Evolutionary conservation across 2,113 vertebrate species (phyloP), one percentile per base, ranked within the genome.

Genomic region (Sigmodon hispidus): DNA sequence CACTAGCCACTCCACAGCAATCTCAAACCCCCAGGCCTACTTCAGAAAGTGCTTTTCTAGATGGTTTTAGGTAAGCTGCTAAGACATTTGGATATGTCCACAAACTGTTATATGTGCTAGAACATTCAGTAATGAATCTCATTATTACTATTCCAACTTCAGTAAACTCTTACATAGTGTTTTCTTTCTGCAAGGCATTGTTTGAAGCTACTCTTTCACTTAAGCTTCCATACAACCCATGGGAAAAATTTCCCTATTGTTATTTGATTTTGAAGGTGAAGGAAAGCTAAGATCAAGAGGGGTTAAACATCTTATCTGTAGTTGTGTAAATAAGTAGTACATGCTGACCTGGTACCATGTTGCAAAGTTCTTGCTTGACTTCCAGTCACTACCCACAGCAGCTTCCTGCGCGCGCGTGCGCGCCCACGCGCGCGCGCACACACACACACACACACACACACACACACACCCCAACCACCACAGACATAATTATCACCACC

Each of bases 51-150:
- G 48, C 61, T 67, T 67, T 69, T 11, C 70, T 69, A 21, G 16
- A 16, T 48, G 19, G 5, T 13, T 81, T 55, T 2, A 4, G 57
- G 40, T 52, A 4, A 59, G 17, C 10, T 0, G 13, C 16, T 75
- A 40, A 52, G 19, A 36, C 9, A 29, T 12, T 43, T 72, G 22
- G 21, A 19, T 34, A 57, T 24, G 3, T 69, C 10, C 22, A 29
- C 2, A 55, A 0, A 3, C 34, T 73, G 6, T 67, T 1, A 65
- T 3, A 1, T 76, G 0, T 85, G 17, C 29, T 9, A 4, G 16
- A 2, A 17, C 63, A 69, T 70, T 72, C 43, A 70, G 21, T 1
- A 36, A 40, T 22, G 13, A 34, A 59, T 40, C 1, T 50, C 43
- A 34, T 24, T 69, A 7, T 29, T 76, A 3, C 63, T 48, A 40